These are phyloP conservation scores for Epizoanthus stellaris DNA, from an alignment of 92 coral and sea anemone genomes.

Conservation along the genomic window DNA sequence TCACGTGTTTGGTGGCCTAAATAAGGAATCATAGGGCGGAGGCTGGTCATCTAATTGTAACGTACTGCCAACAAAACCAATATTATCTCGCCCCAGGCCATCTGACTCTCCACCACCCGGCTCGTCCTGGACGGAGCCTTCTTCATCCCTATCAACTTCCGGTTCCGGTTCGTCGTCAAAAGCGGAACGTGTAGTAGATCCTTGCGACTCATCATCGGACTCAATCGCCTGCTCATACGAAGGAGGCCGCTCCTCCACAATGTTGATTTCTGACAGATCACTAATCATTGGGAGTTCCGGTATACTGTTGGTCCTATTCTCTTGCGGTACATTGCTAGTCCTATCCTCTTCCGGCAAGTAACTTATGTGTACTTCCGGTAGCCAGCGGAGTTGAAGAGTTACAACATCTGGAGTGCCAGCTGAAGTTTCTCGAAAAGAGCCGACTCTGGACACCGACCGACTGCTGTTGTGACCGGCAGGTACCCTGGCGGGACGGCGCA, in stretches of 20 bases:
- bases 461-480: background rate
- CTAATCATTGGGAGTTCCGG: slow-evolving; percentile 30
- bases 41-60: slow-evolving; percentile 17
- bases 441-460: background rate
- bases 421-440: slow-evolving; percentile 22
- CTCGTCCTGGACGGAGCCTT: background rate
- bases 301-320: background rate
- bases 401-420: background rate
- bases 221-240: slow-evolving; percentile 29
- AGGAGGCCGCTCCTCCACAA: slow-evolving; percentile 29
- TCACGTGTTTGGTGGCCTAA: slow-evolving; percentile 1
- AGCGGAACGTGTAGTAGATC: background rate
- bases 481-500: background rate
- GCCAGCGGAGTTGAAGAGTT: slow-evolving; percentile 19
- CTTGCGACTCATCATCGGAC: background rate
- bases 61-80: slow-evolving; percentile 22
- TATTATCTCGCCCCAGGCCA: slow-evolving; percentile 26
- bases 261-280: slow-evolving; percentile 24
- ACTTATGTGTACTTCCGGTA: slow-evolving; percentile 9
- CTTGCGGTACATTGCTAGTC: background rate
- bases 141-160: slow-evolving; percentile 23
- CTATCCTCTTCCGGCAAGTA: slow-evolving; percentile 6
- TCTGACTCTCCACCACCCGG: background rate
- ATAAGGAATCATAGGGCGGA: slow-evolving; percentile 6
- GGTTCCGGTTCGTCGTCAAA: slow-evolving; percentile 11